These are phyloP conservation scores for Hassar affinis DNA, from an alignment of 2,113 vertebrate species.

Conservation along the genomic window DNA sequence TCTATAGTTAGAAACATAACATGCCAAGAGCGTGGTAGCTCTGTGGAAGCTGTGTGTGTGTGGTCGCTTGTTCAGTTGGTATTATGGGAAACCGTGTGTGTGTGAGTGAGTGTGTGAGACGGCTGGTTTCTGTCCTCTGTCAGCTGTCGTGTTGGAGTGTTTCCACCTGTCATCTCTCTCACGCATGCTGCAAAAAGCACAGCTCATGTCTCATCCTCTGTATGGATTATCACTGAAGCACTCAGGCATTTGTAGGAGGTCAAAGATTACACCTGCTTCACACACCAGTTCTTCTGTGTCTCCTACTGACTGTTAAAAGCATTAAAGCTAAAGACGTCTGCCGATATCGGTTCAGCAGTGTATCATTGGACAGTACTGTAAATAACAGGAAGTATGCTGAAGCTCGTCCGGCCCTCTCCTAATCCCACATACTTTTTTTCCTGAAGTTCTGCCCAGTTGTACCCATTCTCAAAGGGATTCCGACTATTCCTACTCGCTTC, in stretches of 20 bases:
- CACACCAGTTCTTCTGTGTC: neutral
- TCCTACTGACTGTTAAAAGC: neutral
- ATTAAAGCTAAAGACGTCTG: neutral
- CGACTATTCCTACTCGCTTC: too few species aligned
- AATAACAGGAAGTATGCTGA: neutral
- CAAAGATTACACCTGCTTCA: neutral
- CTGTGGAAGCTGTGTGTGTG: neutral
- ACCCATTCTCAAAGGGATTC: neutral
- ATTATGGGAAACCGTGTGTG: neutral
- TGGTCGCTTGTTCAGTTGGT: neutral
- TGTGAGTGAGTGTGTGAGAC: neutral
- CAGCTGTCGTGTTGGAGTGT: constrained; percentile 28
- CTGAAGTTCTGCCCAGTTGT: neutral
- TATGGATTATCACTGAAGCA: neutral
- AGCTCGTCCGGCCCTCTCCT: too few species aligned
- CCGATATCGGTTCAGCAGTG: neutral
- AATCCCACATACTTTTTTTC: neutral
- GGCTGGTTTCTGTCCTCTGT: constrained; percentile 36
- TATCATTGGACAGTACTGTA: neutral
- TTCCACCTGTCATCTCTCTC: neutral
- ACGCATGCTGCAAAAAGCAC: neutral
- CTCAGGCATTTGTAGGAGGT: neutral
- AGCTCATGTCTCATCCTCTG: neutral
- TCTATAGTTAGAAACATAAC: neutral
- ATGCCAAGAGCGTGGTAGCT: neutral